These are phyloP conservation scores for Centruroides sculpturatus DNA, from an alignment of 1,140 invertebrate genomes.

Conservation along the genomic window DNA sequence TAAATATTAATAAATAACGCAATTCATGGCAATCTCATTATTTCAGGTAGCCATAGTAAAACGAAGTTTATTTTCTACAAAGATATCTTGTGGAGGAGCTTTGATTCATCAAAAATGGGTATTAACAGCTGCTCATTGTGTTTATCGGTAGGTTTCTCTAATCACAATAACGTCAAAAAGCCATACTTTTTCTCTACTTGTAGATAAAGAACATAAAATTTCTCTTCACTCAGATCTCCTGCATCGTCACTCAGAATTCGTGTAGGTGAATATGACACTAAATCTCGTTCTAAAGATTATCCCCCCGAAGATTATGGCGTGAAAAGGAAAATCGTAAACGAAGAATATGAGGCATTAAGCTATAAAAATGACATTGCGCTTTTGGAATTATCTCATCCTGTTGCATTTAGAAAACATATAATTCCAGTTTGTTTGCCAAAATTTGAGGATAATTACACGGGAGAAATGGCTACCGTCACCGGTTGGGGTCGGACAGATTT, in stretches of 20 bases:
- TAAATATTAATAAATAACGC: too few species aligned
- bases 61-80: slow-evolving; percentile 72
- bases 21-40: too few species aligned
- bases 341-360: slow-evolving; percentile 23
- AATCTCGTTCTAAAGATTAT: slow-evolving; percentile 60
- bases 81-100: slow-evolving; percentile 79
- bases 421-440: slow-evolving; percentile 74
- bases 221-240: slow-evolving; percentile 39
- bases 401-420: slow-evolving; percentile 56
- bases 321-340: slow-evolving; percentile 52
- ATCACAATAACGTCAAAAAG: too few species aligned
- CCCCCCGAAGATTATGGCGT: slow-evolving; percentile 77
- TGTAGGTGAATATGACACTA: slow-evolving; percentile 79
- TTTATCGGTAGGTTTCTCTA: slow-evolving; percentile 54
- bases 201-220: slow-evolving; percentile 81
- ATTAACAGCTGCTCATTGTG: slow-evolving; percentile 79
- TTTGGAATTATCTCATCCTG: slow-evolving; percentile 53
- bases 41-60: slow-evolving; percentile 66
- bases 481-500: slow-evolving; percentile 21
- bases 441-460: slow-evolving; percentile 29
- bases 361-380: slow-evolving; percentile 80
- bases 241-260: slow-evolving; percentile 49
- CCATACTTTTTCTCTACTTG: slow-evolving; percentile 29
- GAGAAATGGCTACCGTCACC: slow-evolving; percentile 19
- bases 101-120: slow-evolving; percentile 63